Conservation (phyloP, 2,113 vertebrate species). For the Meleagris gallopavo region DNA sequence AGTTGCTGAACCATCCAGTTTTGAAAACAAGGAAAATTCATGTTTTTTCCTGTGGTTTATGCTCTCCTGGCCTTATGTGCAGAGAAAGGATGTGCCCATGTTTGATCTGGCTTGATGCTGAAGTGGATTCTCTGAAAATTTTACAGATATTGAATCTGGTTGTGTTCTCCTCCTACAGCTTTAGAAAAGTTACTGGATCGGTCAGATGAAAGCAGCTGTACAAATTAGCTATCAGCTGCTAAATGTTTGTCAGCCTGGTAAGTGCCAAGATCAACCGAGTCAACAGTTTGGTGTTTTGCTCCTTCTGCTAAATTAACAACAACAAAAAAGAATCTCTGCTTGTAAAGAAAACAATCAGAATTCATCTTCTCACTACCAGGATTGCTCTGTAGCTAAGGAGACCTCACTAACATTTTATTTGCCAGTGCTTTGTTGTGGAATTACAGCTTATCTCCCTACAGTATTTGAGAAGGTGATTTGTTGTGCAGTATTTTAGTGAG, state of each 20-base stretch:
- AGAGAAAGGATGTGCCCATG: neutral
- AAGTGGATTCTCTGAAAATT: neutral
- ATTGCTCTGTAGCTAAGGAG: neutral
- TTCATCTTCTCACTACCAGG: neutral
- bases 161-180: neutral
- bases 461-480: neutral
- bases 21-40: neutral
- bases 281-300: neutral
- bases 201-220: constrained; percentile 23
- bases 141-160: neutral
- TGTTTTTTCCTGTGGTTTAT: neutral
- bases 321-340: neutral
- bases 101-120: neutral
- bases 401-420: neutral
- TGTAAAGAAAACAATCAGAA: neutral
- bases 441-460: neutral
- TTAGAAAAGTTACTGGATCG: neutral
- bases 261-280: neutral
- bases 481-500: neutral
- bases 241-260: neutral
- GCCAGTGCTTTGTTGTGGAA: neutral
- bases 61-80: neutral
- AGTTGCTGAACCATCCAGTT: neutral
- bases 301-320: neutral
- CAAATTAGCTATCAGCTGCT: constrained; percentile 30